Evolutionary conservation across 2,888 invertebrate genomes (phyloP), one percentile per base, ranked within the genome.

Genomic region (Neuroscelio doddi): DNA sequence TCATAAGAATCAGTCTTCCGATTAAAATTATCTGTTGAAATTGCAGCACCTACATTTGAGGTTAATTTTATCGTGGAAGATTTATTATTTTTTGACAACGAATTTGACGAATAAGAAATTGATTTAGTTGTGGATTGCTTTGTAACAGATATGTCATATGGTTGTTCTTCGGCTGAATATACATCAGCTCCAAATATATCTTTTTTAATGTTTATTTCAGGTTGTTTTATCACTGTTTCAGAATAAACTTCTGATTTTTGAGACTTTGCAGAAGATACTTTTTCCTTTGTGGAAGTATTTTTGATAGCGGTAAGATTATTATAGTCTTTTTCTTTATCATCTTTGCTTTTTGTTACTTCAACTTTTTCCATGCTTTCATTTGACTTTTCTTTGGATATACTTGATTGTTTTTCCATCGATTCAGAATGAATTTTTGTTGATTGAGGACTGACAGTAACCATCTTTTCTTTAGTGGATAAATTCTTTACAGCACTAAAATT

Each of bases 211-310:
- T 50, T 14, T 3, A 50, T 4, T 9, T 64, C 42, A 9, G 16
- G n/a, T 5, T 52, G 15, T 30, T 29, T 45, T 5, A 34, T 2
- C 0, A 36, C 12, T 1, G 44, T 47, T 32, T 53, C 53, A 24
- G 24, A 52, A 30, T 38, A 47, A n/a, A 30, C 30, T 44, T 36
- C 15, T 0, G 34, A 45, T 26, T 53, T 44, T 36, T 61, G 53
- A 24, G 16, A 36, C 10, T 32, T 9, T 0, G 50, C 24, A n/a
- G 15, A 9, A n/a, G 50, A 45, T 0, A 10, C 0, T 29, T 10
- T 36, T 3, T 36, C 44, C 8, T 44, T 49, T 0, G 17, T 24
- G 7, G 47, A 42, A 0, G 34, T 27, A 16, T 56, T 56, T 36
- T 42, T 56, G 3, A 21, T 5, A 21, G 21, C 5, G 21, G 3